phyloP scores from a whole-genome alignment of 37 sponge, comb jelly and placozoan genomes.

The Agelas oroides region DNA sequence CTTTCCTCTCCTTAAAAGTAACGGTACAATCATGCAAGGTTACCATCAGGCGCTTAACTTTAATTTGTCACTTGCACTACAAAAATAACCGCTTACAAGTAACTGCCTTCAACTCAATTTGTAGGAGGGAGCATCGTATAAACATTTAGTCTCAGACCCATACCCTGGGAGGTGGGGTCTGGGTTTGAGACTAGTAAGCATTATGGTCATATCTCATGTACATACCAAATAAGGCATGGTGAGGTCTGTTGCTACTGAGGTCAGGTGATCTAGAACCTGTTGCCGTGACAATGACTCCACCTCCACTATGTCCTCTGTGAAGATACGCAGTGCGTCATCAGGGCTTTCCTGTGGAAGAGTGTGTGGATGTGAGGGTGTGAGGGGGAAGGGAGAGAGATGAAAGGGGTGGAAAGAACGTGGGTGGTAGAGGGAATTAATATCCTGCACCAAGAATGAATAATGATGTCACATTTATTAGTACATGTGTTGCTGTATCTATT shows the following conservation, averaged over 20 bases:
- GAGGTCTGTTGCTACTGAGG: slow-evolving; percentile 22
- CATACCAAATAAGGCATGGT: slow-evolving; percentile 83
- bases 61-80: too few species aligned
- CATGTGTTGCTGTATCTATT: neutral
- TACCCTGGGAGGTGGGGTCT: neutral
- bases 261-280: slow-evolving; percentile 67
- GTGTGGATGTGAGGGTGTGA: too few species aligned
- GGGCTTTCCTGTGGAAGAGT: slow-evolving; percentile 28
- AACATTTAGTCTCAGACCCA: neutral
- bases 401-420: neutral
- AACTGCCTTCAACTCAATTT: too few species aligned
- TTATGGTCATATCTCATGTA: too few species aligned
- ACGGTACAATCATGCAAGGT: neutral
- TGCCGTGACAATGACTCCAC: slow-evolving; percentile 64
- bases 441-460: neutral
- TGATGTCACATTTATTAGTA: neutral
- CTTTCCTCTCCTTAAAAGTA: neutral
- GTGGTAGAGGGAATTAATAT: neutral
- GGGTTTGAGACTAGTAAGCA: neutral
- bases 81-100: too few species aligned
- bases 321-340: slow-evolving; percentile 73
- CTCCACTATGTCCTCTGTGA: slow-evolving; percentile 80
- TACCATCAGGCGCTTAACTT: neutral
- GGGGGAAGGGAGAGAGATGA: too few species aligned
- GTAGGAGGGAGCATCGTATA: neutral